Percentiles rank a stretch among this genome's conserved stretches.
Evolutionary conservation across 1,140 invertebrate genomes (phyloP).

Genomic region (Rhyzopertha dominica): DNA sequence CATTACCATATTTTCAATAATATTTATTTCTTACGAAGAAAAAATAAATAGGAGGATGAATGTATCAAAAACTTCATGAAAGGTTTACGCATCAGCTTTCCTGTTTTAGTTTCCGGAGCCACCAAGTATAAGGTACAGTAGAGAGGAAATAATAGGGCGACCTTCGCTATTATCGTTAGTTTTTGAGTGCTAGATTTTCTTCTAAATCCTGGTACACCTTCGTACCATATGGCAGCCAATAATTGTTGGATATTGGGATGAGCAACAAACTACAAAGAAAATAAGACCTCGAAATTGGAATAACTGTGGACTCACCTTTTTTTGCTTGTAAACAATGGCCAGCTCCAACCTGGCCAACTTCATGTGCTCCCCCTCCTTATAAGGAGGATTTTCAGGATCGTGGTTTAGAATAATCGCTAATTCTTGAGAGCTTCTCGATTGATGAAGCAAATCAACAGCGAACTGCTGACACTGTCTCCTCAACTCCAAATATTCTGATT

Average conservation of each 20-base stretch:
- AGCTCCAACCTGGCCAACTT: constrained; percentile 77
- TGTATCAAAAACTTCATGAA: constrained; percentile 95
- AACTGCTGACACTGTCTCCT: constrained; percentile 84
- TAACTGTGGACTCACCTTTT: constrained; percentile 63
- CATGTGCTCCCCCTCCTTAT: constrained; percentile 66
- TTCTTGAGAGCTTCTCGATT: constrained; percentile 85
- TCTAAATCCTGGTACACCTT: constrained; percentile 82
- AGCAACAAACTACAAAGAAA: constrained; percentile 71
- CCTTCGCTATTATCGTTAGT: constrained; percentile 63
- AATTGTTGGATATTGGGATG: constrained; percentile 90
- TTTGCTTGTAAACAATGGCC: constrained; percentile 90
- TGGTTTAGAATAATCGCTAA: constrained; percentile 88
- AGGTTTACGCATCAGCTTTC: constrained; percentile 77
- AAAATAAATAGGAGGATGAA: constrained; percentile 87
- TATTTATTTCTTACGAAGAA: constrained; percentile 62
- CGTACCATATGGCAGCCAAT: constrained; percentile 88
- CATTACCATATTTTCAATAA: background rate
- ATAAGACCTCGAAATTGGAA: background rate
- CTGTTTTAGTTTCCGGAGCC: constrained; percentile 67
- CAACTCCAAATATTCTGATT: constrained; percentile 73
- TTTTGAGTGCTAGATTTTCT: constrained; percentile 67
- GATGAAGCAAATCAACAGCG: constrained; percentile 82
- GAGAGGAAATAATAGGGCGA: constrained; percentile 78
- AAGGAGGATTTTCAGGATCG: constrained; percentile 64
- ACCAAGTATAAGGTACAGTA: constrained; percentile 81